Conservation (phyloP, 2,797 vertebrate species). For the Spea hammondii region DNA sequence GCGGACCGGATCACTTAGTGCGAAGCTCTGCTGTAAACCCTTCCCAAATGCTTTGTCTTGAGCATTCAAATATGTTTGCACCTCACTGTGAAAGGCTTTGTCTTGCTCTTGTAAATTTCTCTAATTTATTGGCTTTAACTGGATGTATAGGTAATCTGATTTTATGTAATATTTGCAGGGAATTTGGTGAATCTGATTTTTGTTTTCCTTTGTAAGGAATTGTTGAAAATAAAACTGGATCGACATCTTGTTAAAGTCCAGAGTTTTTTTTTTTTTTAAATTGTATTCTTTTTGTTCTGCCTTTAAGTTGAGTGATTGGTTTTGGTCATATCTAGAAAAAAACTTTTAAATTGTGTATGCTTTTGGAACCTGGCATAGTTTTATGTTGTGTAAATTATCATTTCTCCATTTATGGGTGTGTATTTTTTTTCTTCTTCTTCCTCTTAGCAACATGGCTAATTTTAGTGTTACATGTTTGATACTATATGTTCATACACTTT, state of each 20-base stretch:
- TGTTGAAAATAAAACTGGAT: conserved; percentile 46
- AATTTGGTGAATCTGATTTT: conserved; percentile 34
- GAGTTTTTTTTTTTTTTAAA: too few relatives aligned
- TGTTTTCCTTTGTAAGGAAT: conserved; percentile 51
- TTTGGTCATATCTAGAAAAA: too few relatives aligned
- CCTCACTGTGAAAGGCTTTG: conserved; percentile 49
- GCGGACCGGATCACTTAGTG: conserved; percentile 15
- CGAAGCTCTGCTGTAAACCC: conserved; percentile 4
- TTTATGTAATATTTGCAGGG: conserved; percentile 38
- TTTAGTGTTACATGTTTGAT: too few relatives aligned
- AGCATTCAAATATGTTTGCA: conserved; percentile 24
- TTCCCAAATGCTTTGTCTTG: conserved; percentile 35
- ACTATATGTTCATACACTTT: too few relatives aligned
- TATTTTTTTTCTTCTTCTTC: too few relatives aligned
- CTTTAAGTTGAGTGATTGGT: too few relatives aligned
- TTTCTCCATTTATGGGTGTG: too few relatives aligned
- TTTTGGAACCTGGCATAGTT: too few relatives aligned
- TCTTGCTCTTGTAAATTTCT: conserved; percentile 41
- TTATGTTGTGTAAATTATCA: too few relatives aligned
- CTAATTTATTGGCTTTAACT: conserved; percentile 49
- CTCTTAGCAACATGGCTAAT: too few relatives aligned
- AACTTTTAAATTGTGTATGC: too few relatives aligned
- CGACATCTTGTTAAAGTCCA: conserved; percentile 14
- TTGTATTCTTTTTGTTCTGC: too few relatives aligned
- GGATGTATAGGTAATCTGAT: conserved; percentile 45